A percentile compares a stretch with the other conserved stretches of the same genome.
Conservation (phyloP, 1,140 invertebrate genomes). For the Cydia amplana region DNA sequence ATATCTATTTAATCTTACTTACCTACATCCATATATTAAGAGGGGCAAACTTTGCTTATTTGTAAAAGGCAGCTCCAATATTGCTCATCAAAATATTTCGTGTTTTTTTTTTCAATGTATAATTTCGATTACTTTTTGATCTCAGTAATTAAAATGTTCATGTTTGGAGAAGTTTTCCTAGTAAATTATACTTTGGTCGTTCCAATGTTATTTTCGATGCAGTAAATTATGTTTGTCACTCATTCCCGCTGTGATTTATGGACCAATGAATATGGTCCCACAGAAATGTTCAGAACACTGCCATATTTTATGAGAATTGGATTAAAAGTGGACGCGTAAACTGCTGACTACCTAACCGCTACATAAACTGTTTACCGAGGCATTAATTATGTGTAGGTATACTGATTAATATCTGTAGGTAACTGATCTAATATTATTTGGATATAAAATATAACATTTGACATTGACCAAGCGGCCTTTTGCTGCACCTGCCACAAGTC, state of each 20-base stretch:
- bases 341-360: not conserved
- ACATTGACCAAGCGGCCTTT: not conserved
- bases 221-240: slow-evolving; percentile 21
- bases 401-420: not conserved
- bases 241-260: slow-evolving; percentile 20
- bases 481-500: slow-evolving; percentile 15
- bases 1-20: not conserved
- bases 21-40: not conserved
- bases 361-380: not conserved
- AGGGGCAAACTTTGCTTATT: not conserved
- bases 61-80: not conserved
- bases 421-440: not conserved
- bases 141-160: not conserved
- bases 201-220: slow-evolving; percentile 21
- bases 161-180: not conserved
- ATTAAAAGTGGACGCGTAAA: not conserved
- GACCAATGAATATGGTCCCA: not conserved
- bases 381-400: not conserved
- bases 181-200: slow-evolving; percentile 15
- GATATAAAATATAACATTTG: not conserved
- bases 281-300: not conserved
- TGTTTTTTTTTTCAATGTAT: not conserved
- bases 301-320: not conserved
- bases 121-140: slow-evolving; percentile 18
- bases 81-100: not conserved